These are phyloP conservation scores for Podarcis cretensis DNA, from an alignment of 2,113 vertebrate species.

Conservation along the genomic window DNA sequence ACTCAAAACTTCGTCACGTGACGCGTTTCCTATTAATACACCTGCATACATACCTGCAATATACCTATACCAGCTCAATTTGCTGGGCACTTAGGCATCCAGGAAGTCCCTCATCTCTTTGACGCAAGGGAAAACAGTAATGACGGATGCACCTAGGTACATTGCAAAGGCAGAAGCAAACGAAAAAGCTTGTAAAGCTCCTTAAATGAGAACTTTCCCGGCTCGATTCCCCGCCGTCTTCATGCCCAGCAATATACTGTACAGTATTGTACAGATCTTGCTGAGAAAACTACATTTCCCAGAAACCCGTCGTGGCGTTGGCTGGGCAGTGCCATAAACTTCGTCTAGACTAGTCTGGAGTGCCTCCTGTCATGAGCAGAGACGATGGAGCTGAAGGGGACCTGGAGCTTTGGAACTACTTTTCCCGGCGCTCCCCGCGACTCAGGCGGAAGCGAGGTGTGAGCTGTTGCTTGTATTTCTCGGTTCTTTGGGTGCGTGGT, in stretches of 20 bases:
- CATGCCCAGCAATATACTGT: background rate
- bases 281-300: conserved; percentile 15
- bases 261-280: background rate
- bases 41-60: background rate
- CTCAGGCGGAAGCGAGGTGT: conserved; percentile 13
- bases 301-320: background rate
- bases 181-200: background rate
- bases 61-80: background rate
- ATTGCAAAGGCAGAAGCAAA: background rate
- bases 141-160: background rate
- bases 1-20: background rate
- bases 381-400: background rate
- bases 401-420: background rate
- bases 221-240: no score
- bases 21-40: background rate
- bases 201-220: background rate
- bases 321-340: fast-evolving
- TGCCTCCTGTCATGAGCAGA: background rate
- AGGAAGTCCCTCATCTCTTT: background rate
- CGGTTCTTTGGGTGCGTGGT: background rate
- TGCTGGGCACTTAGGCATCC: background rate
- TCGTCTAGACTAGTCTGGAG: background rate
- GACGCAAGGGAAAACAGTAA: background rate
- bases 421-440: background rate
- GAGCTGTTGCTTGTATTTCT: no score